Conservation (phyloP, 2,888 invertebrate genomes). For the Caenorhabditis zanzibari region DNA sequence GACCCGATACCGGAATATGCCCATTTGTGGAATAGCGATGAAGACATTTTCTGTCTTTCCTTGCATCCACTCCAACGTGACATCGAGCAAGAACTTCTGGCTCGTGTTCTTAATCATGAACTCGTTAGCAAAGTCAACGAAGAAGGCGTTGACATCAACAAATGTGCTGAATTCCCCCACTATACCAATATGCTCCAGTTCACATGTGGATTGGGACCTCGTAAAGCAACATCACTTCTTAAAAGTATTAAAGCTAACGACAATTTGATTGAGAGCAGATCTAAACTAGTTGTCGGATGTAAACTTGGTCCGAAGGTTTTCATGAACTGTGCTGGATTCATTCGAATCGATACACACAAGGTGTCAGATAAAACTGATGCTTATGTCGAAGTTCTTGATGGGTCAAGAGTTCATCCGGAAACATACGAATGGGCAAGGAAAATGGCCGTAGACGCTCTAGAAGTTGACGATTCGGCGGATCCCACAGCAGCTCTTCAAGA, state of each 20-base stretch:
- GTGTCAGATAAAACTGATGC: constrained; percentile 76
- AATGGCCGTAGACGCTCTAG: constrained; percentile 99
- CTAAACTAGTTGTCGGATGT: constrained; percentile 95
- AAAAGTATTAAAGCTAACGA: constrained; percentile 83
- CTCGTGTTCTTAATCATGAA: constrained; percentile 92
- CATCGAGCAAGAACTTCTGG: constrained; percentile 87
- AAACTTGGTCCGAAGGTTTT: constrained; percentile 99
- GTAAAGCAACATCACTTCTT: constrained; percentile 88
- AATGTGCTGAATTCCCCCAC: constrained; percentile 91
- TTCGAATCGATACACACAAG: constrained; percentile 97
- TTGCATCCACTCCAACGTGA: constrained; percentile 90
- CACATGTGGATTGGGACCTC: constrained; percentile 95
- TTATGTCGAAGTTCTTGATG: constrained; percentile 89
- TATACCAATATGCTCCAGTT: constrained; percentile 93
- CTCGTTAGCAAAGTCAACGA: constrained; percentile 96
- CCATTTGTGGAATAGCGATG: constrained; percentile 95
- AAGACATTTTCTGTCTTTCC: constrained; percentile 95
- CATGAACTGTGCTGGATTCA: constrained; percentile 98
- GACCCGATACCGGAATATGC: constrained; percentile 97
- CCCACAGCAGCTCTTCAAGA: constrained; percentile 98
- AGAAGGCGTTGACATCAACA: constrained; percentile 79
- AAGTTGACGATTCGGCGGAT: constrained; percentile 87
- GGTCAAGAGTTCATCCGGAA: constrained; percentile 98
- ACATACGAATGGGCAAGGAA: constrained; percentile 99
- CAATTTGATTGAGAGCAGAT: constrained; percentile 84